Evolutionary conservation across 2,888 invertebrate genomes (phyloP).

Genomic region (Eudemis profundana): DNA sequence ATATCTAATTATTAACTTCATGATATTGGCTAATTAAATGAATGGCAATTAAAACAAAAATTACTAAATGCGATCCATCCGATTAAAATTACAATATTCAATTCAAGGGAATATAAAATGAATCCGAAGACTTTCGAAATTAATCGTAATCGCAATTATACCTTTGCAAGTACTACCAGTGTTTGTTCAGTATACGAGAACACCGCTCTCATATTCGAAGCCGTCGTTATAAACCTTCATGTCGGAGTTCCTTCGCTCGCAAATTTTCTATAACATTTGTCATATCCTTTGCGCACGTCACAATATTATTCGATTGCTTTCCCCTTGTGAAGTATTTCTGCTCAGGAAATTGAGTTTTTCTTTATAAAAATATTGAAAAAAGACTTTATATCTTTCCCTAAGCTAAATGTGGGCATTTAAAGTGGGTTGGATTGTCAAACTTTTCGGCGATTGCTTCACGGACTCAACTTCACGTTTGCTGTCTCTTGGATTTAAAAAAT

Average conservation of each 20-base stretch:
- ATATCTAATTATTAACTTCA: no score
- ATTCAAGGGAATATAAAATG: not conserved
- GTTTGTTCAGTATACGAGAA: conserved; percentile 6
- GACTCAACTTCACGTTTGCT: conserved; percentile 19
- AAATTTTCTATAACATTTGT: conserved; percentile 59
- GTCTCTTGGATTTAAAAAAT: conserved; percentile 17
- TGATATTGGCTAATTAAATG: no score
- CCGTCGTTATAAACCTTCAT: conserved; percentile 20
- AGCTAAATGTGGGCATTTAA: conserved; percentile 20
- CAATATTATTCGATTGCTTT: conserved; percentile 69
- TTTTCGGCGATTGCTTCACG: conserved; percentile 25
- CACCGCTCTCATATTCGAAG: conserved; percentile 3
- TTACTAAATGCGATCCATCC: no score
- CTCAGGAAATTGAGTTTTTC: conserved; percentile 59
- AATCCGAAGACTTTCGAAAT: not conserved
- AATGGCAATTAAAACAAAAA: no score
- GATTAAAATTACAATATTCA: no score
- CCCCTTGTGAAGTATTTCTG: conserved; percentile 55
- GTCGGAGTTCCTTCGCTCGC: conserved; percentile 51
- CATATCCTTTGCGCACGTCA: conserved; percentile 62
- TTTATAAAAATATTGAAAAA: conserved; percentile 42
- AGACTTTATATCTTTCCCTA: conserved; percentile 11
- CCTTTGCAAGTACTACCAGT: not conserved
- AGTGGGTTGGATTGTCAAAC: conserved; percentile 14
- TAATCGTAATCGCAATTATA: not conserved